Evolutionary conservation across 2,113 vertebrate species (phyloP), one percentile per base, ranked within the genome.

Genomic region (Tapirus terrestris): DNA sequence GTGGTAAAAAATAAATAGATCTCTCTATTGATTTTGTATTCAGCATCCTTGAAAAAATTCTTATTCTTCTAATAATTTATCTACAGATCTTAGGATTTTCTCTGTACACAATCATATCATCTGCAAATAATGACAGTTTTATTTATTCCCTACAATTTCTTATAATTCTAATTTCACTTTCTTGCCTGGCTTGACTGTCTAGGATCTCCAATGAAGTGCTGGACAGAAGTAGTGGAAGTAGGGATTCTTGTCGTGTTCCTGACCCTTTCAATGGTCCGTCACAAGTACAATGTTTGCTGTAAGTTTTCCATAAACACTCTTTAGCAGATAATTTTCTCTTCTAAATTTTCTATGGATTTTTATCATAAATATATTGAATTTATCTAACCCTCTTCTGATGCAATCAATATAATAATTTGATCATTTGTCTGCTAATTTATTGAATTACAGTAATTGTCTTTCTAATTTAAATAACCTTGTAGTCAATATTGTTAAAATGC

Each of bases 1-100:
- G 31, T 58, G 43, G 51, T 80, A 94, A 20, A 92, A 88, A 93
- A 72, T 79, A 87, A 53, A 56, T 91, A 76, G 25, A 53, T 45
- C 39, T 89, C 16, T 85, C 4, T 51, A 97, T 72, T 94, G 91
- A 94, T 89, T 95, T 89, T 94, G 6, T 80, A 72, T 51, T 21
- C 18, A 80, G 45, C 45, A 89, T 80, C 16, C 6, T 75, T 91
- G 31, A 93, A 87, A 93, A 93, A 33, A 89, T 56, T 89, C 43
- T 80, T 80, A 18, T 88, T 72, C 43, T 89, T 76, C 16, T 75
- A 61, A 91, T 56, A 80, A 88, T 89, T 89, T 93, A 94, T 92
- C 68, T 75, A 25, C 1, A 58, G 36, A 85, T 76, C 6, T 17
- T 67, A 51, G 10, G 9, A 90, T 60, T 96, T 95, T 63, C 29